phyloP scores from a whole-genome alignment of 2,113 vertebrate genomes.

The Acrocephalus arundinaceus region DNA sequence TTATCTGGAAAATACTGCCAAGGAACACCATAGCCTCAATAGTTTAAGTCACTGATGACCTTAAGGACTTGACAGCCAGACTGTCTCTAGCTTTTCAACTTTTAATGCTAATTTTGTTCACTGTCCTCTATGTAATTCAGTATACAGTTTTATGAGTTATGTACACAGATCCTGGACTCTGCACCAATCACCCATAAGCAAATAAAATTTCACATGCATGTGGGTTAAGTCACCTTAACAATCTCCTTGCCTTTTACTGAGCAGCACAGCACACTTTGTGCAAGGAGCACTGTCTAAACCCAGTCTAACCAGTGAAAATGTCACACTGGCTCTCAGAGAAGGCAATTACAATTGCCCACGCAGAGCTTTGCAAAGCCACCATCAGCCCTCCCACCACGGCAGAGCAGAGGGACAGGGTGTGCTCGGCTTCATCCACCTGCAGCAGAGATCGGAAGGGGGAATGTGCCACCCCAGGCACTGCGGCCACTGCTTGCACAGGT shows the following conservation, averaged over 20 bases:
- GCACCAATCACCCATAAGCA: background rate
- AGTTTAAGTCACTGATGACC: background rate
- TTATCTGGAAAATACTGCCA: background rate
- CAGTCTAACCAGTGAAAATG: rapidly evolving
- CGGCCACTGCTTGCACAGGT: rapidly evolving
- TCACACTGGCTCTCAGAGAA: rapidly evolving
- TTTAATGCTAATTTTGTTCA: background rate
- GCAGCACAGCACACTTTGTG: rapidly evolving
- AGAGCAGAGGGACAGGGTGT: rapidly evolving
- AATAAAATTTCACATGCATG: rapidly evolving
- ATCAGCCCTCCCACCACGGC: rapidly evolving
- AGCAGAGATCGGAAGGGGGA: background rate
- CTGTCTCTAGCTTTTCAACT: background rate
- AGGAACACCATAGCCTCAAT: background rate
- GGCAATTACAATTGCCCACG: rapidly evolving
- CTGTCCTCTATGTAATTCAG: background rate
- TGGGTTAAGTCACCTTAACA: background rate
- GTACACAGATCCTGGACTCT: background rate
- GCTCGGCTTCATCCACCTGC: background rate
- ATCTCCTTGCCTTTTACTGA: background rate
- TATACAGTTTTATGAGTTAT: background rate
- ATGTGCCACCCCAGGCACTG: rapidly evolving
- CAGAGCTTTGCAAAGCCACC: rapidly evolving
- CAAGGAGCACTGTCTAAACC: background rate
- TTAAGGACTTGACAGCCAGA: background rate